These are phyloP conservation scores for Typhlichthys eigenmanni DNA, from an alignment of 2,797 vertebrate genomes.

Conservation along the genomic window DNA sequence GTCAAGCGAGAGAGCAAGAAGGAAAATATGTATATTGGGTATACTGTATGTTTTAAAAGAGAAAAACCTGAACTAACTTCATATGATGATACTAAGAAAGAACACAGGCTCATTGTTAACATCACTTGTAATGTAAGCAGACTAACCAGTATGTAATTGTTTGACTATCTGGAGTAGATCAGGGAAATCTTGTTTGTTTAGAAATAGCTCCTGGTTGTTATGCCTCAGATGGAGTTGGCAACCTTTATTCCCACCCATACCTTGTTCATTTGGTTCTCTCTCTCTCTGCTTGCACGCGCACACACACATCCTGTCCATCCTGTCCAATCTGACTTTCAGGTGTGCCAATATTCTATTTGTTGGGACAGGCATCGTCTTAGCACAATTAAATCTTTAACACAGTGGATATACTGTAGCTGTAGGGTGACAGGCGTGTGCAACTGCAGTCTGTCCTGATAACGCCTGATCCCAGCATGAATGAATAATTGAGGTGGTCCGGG, in stretches of 20 bases:
- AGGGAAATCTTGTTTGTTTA: constrained; percentile 51
- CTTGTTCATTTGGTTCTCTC: constrained; percentile 1
- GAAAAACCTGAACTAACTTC: no score
- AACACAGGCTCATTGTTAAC: no score
- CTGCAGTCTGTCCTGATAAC: constrained; percentile 20
- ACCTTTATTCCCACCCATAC: neutral
- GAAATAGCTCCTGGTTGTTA: constrained; percentile 20
- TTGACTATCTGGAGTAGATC: constrained; percentile 4
- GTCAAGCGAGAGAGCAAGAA: no score
- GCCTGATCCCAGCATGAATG: constrained; percentile 38
- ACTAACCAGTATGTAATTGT: neutral
- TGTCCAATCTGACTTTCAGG: neutral
- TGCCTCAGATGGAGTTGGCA: constrained; percentile 4
- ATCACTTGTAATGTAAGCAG: no score
- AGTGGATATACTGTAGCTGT: neutral
- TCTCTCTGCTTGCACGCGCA: neutral
- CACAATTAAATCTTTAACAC: neutral
- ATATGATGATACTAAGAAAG: no score
- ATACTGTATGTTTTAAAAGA: no score
- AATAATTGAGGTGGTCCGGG: constrained; percentile 49
- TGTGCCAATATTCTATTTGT: neutral
- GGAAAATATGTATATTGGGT: no score
- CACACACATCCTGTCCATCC: neutral
- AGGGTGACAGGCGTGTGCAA: constrained; percentile 5
- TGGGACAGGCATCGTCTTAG: neutral